phyloP scores from a whole-genome alignment of 64 coral and sea anemone species.

The Stichodactyla mertensii region DNA sequence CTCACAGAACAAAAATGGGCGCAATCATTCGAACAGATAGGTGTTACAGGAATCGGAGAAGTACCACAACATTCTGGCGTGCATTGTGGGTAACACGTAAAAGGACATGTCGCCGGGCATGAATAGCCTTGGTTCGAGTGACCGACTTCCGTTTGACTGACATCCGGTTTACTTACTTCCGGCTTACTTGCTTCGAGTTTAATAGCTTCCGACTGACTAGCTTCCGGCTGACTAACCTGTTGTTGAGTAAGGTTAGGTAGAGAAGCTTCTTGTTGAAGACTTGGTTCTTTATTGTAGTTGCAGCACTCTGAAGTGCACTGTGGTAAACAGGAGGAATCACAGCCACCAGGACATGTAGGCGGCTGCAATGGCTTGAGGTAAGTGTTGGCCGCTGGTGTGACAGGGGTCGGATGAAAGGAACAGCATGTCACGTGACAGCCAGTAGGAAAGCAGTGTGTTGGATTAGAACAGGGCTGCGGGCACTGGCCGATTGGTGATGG shows the following conservation, averaged over 20 bases:
- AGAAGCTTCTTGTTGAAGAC: not conserved
- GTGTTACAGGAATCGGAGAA: not conserved
- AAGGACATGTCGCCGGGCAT: constrained; percentile 54
- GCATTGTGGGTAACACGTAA: constrained; percentile 73
- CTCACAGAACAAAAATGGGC: constrained; percentile 19
- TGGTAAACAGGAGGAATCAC: constrained; percentile 45
- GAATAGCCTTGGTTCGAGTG: not conserved
- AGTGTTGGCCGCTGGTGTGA: not conserved
- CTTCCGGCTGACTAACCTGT: not conserved
- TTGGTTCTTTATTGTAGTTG: not conserved
- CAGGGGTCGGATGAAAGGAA: constrained; percentile 26
- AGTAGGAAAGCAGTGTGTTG: constrained; percentile 38
- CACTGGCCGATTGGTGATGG: constrained; percentile 22
- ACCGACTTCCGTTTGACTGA: not conserved
- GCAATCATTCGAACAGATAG: constrained; percentile 25
- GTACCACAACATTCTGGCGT: constrained; percentile 58
- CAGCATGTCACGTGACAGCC: constrained; percentile 66
- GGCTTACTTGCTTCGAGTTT: not conserved
- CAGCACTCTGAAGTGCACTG: constrained; percentile 64
- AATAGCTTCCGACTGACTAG: not conserved
- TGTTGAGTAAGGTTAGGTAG: not conserved
- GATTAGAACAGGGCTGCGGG: constrained; percentile 74
- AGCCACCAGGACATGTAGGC: constrained; percentile 35
- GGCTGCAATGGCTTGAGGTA: not conserved
- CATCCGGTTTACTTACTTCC: not conserved